phyloP scores from a whole-genome alignment of 2,797 vertebrate species.

The Myotis vivesi region DNA sequence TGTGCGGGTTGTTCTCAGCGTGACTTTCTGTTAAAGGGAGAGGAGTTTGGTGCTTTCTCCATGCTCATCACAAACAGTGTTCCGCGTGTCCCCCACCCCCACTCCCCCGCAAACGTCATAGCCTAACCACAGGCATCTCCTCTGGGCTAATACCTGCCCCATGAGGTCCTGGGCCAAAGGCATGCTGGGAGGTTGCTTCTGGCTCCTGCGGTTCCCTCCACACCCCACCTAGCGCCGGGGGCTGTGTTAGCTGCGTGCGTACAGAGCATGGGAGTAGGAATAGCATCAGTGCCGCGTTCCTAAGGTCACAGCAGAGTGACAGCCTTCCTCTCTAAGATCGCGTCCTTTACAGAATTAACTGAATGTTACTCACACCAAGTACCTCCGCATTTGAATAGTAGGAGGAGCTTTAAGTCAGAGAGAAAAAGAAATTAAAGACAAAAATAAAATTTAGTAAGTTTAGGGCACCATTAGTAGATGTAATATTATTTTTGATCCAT shows the following conservation, averaged over 20 bases:
- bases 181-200: not conserved
- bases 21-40: not conserved
- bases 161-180: not conserved
- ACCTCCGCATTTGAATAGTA: not conserved
- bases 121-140: slow-evolving; percentile 29
- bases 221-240: not conserved
- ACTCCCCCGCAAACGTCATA: slow-evolving; percentile 14
- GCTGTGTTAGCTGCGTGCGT: no score
- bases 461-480: not conserved
- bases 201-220: not conserved
- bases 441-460: not conserved
- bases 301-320: not conserved
- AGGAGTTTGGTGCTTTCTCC: slow-evolving; percentile 33
- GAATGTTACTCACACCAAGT: not conserved
- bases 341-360: not conserved
- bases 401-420: not conserved
- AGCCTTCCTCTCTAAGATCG: not conserved
- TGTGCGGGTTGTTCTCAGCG: not conserved
- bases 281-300: no score
- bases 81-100: accelerated
- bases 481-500: not conserved
- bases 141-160: slow-evolving; percentile 23
- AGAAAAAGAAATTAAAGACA: not conserved
- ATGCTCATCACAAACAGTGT: slow-evolving; percentile 4
- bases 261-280: no score